These are phyloP conservation scores for Percina caprodes DNA, from an alignment of 2,113 vertebrate species.

Conservation along the genomic window DNA sequence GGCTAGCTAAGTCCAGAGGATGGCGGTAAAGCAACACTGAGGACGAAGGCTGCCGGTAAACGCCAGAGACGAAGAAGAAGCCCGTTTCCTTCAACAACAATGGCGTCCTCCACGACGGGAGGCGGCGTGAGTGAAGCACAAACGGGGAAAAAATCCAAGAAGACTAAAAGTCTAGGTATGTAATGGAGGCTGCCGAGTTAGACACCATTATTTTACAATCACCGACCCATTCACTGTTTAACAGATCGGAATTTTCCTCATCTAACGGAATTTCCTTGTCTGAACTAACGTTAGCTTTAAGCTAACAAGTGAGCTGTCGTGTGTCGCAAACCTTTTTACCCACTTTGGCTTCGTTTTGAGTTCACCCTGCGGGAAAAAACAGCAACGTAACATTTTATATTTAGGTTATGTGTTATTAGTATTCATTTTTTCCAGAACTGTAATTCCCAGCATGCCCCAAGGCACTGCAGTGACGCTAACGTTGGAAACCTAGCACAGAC, in stretches of 20 bases:
- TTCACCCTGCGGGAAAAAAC: not conserved
- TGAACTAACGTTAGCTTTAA: not conserved
- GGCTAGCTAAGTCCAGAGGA: not conserved
- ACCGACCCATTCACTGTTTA: fast-evolving
- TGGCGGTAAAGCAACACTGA: not conserved
- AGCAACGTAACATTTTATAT: fast-evolving
- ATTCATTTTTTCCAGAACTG: too few relatives aligned
- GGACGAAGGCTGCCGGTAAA: not conserved
- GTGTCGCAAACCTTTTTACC: not conserved
- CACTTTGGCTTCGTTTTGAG: too few relatives aligned
- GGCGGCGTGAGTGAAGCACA: slow-evolving; percentile 68
- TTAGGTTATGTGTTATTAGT: not conserved
- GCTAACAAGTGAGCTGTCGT: not conserved
- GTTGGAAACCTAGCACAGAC: not conserved
- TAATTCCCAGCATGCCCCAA: not conserved
- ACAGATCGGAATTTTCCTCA: fast-evolving
- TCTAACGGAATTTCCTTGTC: too few relatives aligned
- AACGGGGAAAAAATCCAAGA: slow-evolving; percentile 64
- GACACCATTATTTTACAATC: fast-evolving
- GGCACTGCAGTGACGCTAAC: not conserved
- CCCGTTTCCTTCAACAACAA: slow-evolving; percentile 30
- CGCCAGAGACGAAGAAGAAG: not conserved
- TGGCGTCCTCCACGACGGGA: slow-evolving; percentile 72
- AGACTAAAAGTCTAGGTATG: slow-evolving; percentile 67
- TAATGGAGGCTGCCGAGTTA: fast-evolving